Base-by-base conservation (phyloP, 2,888 invertebrate genomes). In the Pseudococcus longispinus region DNA sequence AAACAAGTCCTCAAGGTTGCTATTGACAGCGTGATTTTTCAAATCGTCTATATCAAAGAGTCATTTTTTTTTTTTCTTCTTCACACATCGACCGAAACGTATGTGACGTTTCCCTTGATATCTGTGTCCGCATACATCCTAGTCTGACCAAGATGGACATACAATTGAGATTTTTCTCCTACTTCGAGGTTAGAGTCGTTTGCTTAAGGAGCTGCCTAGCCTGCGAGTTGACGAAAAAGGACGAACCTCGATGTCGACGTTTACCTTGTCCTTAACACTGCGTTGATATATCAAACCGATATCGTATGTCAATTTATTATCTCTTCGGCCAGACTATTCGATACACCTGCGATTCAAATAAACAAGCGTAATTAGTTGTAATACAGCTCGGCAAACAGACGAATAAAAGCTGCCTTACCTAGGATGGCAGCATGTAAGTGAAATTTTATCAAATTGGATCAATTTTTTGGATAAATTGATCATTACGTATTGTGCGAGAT, bases 181-280 rank as follows among this genome's bases (percentile, higher is more conserved):
- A 26, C 20, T 26, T 70, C 70, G 70, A 70, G 70, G 70, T 70
- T 29, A 29, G 70, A 26, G 9, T 2, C 2, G 26, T 15, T 2
- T 11, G 8, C 26, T 5, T 5, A 9, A 20, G 8, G 3, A 20
- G 8, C 20, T 20, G 13, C 44, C 37, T 6, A 46, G 44, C 13
- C 2, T n/a, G 51, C 6, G n/a, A n/a, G 6, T 74, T 74, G 74
- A 74, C 6, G 74, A 74, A 74, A 74, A 74, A 74, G 74, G 74
- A 29, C 74, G 32, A n/a, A 74, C 37, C 32, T n/a, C 3, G 51
- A 51, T 3, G 44, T 3, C 26, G 11, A n/a, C 4, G 74, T 32
- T 29, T 37, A 37, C 74, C 74, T 74, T 74, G 74, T 74, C 74
- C 74, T 74, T 74, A 74, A 74, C 74, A 74, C 74, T 74, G 74